Base-by-base conservation (phyloP, 2,797 vertebrate genomes). In the Enteromius thamalakanensis region DNA sequence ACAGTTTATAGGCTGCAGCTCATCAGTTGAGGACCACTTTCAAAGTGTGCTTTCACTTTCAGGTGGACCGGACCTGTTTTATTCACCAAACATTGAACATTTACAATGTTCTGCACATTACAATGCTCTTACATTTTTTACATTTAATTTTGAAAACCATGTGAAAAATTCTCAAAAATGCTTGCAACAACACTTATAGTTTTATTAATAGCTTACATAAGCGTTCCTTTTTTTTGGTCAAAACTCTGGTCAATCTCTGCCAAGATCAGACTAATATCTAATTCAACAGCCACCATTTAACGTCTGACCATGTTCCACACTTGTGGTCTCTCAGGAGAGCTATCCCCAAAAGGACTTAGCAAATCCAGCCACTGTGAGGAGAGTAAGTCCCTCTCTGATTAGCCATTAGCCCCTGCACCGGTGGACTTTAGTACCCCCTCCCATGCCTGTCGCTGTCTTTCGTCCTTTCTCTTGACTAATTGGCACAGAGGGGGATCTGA, bases 401-500 rank as follows among this genome's bases (percentile, higher is more conserved):
- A 93, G 90, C 91, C 89, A 94, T 94, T 95, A 94, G 91, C 89
- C 86, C 75, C 76, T 29, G 88, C 92, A 90, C 89, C 89, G 77
- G 42, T 87, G 90, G 92, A 88, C 11, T 58, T 84, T 76, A 67
- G 55, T 85, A 17, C 79, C 74, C 72, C 82, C 69, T 64, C 69
- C 29, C 47, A 17, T 67, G 45, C 82, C 82, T 65, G 89, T 90
- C 80, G 79, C 87, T 79, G 37, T 87, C 86, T 86, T 88, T 77
- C 83, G 40, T 89, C 75, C 60, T 78, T 72, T 76, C 68, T 81
- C 84, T 79, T 76, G 85, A 80, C 89, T 95, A 95, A 95, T 95
- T 95, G 94, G 93, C 91, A 87, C 91, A 92, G 93, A 94, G 92
- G 91, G 90, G 91, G 90, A 91, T 94, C 90, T 93, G 88, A 83